Evolutionary conservation across 1,140 invertebrate species (phyloP), one percentile per base, ranked within the genome.

Genomic region (Euglossa dilemma): DNA sequence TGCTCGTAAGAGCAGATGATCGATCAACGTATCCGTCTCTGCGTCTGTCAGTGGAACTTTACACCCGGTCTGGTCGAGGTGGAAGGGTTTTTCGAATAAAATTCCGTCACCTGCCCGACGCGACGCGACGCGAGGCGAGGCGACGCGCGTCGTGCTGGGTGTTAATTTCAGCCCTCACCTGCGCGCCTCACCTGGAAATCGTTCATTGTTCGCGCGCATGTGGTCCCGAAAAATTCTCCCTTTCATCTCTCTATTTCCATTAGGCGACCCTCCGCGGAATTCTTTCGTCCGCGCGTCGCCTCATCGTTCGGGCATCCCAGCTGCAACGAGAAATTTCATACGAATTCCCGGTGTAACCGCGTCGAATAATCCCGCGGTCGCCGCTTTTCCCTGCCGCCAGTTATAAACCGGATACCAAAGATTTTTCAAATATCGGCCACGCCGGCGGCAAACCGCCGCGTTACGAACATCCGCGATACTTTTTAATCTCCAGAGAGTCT

Each of bases 151-250:
- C 59, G n/a, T 70, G 23, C 20, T 23, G 14, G 23, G 56, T 23
- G 79, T 74, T 80, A 80, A 80, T 74, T 80, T 47, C 70, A 50
- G 1, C 5, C 45, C 70, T 64, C 79, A 74, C 79, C 66, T 79
- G 77, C 52, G 7, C 52, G 66, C 50, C n/a, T n/a, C 77, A 79
- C 54, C 79, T 80, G 79, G 79, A 69, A 45, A 64, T 59, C 47
- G 70, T 71, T 36, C 20, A 70, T 79, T 79, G 67, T 79, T 50
- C 54, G 14, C 6, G 18, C 50, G 7, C 50, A 52, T 43, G 36
- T 23, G 50, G 23, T 16, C 54, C 47, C 25, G 52, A 12, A 23
- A 54, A 69, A 20, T n/a, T 67, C 52, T 20, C 64, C 75, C 5
- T 28, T 57, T 56, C 74, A n/a, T 23, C 12, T 57, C 12, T 67